phyloP scores from a whole-genome alignment of 2,888 invertebrate species.

The Eutolmus rufibarbis region DNA sequence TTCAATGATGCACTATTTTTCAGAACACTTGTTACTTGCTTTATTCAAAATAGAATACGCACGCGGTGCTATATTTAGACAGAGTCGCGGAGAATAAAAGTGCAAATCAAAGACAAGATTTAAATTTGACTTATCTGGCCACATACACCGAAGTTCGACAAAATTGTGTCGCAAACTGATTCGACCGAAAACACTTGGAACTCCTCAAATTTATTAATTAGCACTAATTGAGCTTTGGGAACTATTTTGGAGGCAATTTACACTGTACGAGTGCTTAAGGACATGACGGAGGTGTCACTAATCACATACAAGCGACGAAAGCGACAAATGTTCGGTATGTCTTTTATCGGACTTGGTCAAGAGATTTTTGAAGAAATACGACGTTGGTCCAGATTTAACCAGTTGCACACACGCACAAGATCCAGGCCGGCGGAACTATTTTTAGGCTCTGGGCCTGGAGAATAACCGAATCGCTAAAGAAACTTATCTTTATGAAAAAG shows the following conservation, averaged over 20 bases:
- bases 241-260: slow-evolving; percentile 26
- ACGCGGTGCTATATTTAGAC: slow-evolving; percentile 44
- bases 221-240: background rate
- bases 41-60: slow-evolving; percentile 45
- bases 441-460: slow-evolving; percentile 49
- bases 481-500: slow-evolving; percentile 24
- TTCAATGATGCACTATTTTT: slow-evolving; percentile 46
- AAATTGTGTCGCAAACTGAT: background rate
- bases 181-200: background rate
- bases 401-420: slow-evolving; percentile 39
- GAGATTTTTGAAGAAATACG: slow-evolving; percentile 35
- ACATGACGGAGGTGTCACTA: slow-evolving; percentile 30
- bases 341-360: slow-evolving; percentile 34
- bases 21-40: slow-evolving; percentile 47
- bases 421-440: slow-evolving; percentile 49
- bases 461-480: slow-evolving; percentile 16
- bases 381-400: slow-evolving; percentile 37
- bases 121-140: slow-evolving; percentile 15
- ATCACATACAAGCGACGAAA: slow-evolving; percentile 10
- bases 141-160: background rate
- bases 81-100: slow-evolving; percentile 42
- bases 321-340: slow-evolving; percentile 20
- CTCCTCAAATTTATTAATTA: background rate
- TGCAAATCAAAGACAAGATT: slow-evolving; percentile 22
- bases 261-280: slow-evolving; percentile 24